Percentiles rank a stretch among this genome's conserved stretches.
phyloP scores from a whole-genome alignment of 2,888 invertebrate genomes.

The Carpatolechia fugitivella region DNA sequence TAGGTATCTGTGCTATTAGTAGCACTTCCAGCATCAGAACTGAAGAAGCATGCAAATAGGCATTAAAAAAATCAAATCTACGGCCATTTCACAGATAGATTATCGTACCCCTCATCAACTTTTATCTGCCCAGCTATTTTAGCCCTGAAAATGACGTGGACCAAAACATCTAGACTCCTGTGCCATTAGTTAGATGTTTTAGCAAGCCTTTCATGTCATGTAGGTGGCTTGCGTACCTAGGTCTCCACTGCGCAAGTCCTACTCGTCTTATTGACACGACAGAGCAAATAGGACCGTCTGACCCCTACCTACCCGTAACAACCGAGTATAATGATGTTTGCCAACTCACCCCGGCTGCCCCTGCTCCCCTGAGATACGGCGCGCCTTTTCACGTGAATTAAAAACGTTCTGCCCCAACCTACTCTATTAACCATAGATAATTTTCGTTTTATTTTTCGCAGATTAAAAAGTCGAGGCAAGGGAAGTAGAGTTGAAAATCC shows the following conservation, averaged over 20 bases:
- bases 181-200: too few species aligned
- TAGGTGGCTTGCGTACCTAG: too few species aligned
- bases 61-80: too few species aligned
- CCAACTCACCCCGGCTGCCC: slow-evolving; percentile 68
- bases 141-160: too few species aligned
- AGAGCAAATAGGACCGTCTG: slow-evolving; percentile 7
- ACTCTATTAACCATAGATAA: slow-evolving; percentile 31
- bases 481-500: slow-evolving; percentile 3
- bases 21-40: too few species aligned
- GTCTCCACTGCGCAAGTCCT: neutral
- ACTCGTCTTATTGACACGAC: slow-evolving; percentile 4
- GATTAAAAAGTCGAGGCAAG: slow-evolving; percentile 6
- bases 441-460: slow-evolving; percentile 7
- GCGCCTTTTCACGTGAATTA: slow-evolving; percentile 68
- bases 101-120: too few species aligned
- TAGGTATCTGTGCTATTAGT: too few species aligned
- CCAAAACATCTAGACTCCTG: too few species aligned
- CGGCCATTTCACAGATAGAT: too few species aligned
- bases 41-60: too few species aligned
- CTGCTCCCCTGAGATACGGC: slow-evolving; percentile 63
- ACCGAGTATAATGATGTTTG: slow-evolving; percentile 59
- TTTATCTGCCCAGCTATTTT: too few species aligned
- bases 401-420: slow-evolving; percentile 42
- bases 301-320: neutral
- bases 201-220: too few species aligned